Conservation (phyloP, 2,888 invertebrate genomes). For the Acanthoscelides obtectus region DNA sequence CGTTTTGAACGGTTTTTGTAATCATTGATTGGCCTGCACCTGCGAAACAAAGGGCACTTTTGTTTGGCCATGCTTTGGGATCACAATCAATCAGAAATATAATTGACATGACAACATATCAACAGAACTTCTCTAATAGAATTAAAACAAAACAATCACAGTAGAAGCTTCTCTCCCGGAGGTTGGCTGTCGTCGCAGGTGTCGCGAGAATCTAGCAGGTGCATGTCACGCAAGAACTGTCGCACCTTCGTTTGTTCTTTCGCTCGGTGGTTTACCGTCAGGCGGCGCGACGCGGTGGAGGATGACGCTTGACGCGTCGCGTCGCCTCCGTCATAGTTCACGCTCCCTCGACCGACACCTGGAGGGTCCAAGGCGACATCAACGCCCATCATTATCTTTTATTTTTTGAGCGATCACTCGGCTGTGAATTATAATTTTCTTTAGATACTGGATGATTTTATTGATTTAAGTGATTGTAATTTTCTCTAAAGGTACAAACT, state of each 20-base stretch:
- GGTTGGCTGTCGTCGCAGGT: background rate
- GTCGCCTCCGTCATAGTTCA: background rate
- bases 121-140: no score
- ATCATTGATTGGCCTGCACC: no score
- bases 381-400: background rate
- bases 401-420: background rate
- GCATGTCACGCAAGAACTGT: background rate
- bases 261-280: background rate
- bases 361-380: background rate
- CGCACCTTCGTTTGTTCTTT: background rate
- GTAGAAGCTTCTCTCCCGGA: background rate
- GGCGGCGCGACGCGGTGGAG: background rate
- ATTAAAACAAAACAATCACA: background rate
- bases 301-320: no score
- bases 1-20: no score
- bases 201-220: background rate
- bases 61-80: no score
- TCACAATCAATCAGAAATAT: no score
- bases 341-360: background rate
- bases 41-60: no score
- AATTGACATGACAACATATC: no score
- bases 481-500: no score
- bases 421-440: background rate
- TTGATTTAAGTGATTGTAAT: background rate
- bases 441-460: background rate